These are phyloP conservation scores for Lasius fuliginosus DNA, from an alignment of 2,888 invertebrate genomes.

Conservation along the genomic window DNA sequence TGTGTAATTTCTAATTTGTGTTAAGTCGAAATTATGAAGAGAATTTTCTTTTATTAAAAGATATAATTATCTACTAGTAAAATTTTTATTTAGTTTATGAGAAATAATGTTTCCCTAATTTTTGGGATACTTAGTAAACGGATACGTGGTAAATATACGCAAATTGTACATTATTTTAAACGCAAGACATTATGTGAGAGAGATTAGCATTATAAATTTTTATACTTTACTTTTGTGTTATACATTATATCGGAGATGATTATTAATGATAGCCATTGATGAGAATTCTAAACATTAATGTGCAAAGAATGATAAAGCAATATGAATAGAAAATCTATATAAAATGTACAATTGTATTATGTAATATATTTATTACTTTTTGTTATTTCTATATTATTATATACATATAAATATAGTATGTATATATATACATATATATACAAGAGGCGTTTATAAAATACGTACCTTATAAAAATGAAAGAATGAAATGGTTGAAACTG, in stretches of 20 bases:
- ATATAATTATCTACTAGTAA: not conserved
- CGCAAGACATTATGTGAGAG: not conserved
- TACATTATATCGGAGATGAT: not conserved
- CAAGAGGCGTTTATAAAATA: too few species aligned
- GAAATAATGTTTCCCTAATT: not conserved
- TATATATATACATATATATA: too few species aligned
- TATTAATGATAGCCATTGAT: not conserved
- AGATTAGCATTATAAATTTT: constrained; percentile 8
- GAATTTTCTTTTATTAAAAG: constrained; percentile 18
- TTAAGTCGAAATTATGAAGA: not conserved
- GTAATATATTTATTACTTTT: not conserved
- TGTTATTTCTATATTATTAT: constrained; percentile 14
- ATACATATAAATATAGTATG: not conserved
- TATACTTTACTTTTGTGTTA: constrained; percentile 29
- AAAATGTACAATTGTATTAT: constrained; percentile 17
- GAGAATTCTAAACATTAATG: constrained; percentile 16
- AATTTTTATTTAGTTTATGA: not conserved
- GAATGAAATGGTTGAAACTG: too few species aligned
- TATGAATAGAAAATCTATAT: constrained; percentile 17
- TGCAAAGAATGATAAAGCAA: constrained; percentile 12
- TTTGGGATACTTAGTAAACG: not conserved
- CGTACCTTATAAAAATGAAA: too few species aligned
- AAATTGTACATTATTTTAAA: not conserved
- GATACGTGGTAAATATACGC: not conserved
- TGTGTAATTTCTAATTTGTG: not conserved